phyloP scores from a whole-genome alignment of 2,113 vertebrate genomes.

The Bambusicola thoracicus region DNA sequence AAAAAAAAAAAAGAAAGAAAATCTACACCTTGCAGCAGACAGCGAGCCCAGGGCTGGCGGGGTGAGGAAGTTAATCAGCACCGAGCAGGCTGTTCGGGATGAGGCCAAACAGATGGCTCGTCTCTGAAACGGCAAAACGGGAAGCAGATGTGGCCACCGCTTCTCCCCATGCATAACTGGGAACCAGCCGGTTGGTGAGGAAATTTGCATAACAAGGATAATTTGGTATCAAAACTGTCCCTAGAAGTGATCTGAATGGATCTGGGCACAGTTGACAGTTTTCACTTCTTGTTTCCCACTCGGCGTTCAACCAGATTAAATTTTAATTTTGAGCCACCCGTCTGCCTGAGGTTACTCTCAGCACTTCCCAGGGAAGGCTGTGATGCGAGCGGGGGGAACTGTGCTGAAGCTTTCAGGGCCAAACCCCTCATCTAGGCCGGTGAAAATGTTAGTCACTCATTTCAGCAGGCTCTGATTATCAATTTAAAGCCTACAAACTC shows the following conservation, averaged over 20 bases:
- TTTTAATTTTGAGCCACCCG: slow-evolving; percentile 6
- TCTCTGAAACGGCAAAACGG: slow-evolving; percentile 85
- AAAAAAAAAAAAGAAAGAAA: slow-evolving; percentile 51
- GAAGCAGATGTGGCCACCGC: slow-evolving; percentile 89
- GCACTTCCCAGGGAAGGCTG: not conserved
- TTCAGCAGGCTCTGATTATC: not conserved
- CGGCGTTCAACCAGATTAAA: slow-evolving; percentile 56
- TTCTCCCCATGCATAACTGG: slow-evolving; percentile 85
- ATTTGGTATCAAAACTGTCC: slow-evolving; percentile 88
- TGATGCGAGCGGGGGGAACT: not conserved
- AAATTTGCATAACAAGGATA: slow-evolving; percentile 95
- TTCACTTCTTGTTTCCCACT: slow-evolving; percentile 93
- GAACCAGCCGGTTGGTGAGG: slow-evolving; percentile 83
- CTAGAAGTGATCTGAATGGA: slow-evolving; percentile 82
- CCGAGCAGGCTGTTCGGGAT: slow-evolving; percentile 72
- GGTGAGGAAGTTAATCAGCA: slow-evolving; percentile 79
- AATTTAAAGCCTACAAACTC: not conserved
- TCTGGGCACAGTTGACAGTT: slow-evolving; percentile 81
- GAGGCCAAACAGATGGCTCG: slow-evolving; percentile 84
- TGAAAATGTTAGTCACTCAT: not conserved
- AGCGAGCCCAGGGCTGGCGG: slow-evolving; percentile 66
- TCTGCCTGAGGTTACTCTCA: not conserved
- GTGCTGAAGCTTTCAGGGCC: not conserved
- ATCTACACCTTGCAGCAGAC: slow-evolving; percentile 78
- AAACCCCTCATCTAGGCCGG: not conserved